Base-by-base conservation (phyloP, 2,888 invertebrate species). In the Troides oblongomaculatus region DNA sequence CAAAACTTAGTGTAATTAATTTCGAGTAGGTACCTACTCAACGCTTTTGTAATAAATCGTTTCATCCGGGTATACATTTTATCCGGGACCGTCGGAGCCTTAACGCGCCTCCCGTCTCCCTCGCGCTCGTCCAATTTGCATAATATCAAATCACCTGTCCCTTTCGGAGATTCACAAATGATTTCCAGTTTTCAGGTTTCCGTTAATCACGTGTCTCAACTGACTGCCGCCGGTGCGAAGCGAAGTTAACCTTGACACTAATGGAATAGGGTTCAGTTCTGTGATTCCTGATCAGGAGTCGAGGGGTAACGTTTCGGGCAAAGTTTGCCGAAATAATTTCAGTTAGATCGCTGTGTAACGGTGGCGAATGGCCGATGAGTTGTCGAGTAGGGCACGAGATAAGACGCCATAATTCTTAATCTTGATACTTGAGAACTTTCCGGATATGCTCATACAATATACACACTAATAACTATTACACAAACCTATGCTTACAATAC, bases 11-110 rank as follows among this genome's bases (percentile, higher is more conserved):
- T 76, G 79, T 82, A 82, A 92, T 92, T 92, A 92, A 92, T 92
- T 91, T 90, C 84, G 80, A 90, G 90, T 87, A 89, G 87, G 90
- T 88, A 89, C 87, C 87, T 86, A 87, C 89, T 92, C 92, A 88
- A 89, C 90, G 92, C 90, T 90, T 90, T 88, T 87, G 91, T 91
- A 89, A 92, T 92, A 92, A 92, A 92, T 92, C 92, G 90, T 90
- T 90, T 90, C 88, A 90, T 90, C 90, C 87, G 84, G 82, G 84
- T 85, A 89, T 88, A 90, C 85, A 90, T 90, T 89, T 88, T 86
- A 87, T 86, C 87, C 83, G 79, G 77, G 72, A 74, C 46, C 78
- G 81, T 80, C 84, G 84, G 86, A 90, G 89, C 86, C 84, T 85
- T 84, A 83, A 81, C 77, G 75, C 72, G 77, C 74, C 71, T 72